Conservation (phyloP, 2,113 vertebrate species). For the Scalopus aquaticus region DNA sequence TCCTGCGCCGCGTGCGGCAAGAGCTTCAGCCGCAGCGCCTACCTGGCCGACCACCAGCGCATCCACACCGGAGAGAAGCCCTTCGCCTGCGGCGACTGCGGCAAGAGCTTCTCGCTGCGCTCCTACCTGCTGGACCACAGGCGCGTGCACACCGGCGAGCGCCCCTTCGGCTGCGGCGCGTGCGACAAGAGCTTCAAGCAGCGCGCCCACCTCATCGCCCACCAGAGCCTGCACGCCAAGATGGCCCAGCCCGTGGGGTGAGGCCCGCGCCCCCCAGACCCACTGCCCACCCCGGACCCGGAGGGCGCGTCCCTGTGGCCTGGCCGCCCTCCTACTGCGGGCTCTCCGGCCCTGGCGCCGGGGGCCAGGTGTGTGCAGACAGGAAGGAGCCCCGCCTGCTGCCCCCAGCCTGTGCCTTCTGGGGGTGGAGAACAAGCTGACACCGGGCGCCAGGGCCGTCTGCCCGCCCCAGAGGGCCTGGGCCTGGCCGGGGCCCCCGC, state of each 20-base stretch:
- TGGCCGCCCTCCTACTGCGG: too few relatives aligned
- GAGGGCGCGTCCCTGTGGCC: too few relatives aligned
- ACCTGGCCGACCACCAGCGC: constrained; percentile 77
- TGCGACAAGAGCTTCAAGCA: constrained; percentile 81
- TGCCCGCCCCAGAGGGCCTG: background rate
- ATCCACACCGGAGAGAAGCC: constrained; percentile 78
- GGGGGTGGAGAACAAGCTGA: too few relatives aligned
- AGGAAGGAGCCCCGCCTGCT: too few relatives aligned
- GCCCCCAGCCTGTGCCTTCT: too few relatives aligned
- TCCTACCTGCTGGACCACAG: constrained; percentile 79
- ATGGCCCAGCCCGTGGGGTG: constrained; percentile 68
- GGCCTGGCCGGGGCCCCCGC: background rate
- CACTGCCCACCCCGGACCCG: too few relatives aligned
- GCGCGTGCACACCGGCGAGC: constrained; percentile 76
- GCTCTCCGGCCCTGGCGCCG: too few relatives aligned
- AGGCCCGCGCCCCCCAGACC: too few relatives aligned
- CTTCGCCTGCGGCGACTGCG: constrained; percentile 72
- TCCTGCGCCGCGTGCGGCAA: constrained; percentile 74
- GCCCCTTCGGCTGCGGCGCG: constrained; percentile 74
- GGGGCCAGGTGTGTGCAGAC: too few relatives aligned
- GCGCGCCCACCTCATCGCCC: constrained; percentile 76
- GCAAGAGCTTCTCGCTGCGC: constrained; percentile 78
- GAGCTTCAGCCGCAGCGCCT: constrained; percentile 78
- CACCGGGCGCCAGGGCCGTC: background rate
- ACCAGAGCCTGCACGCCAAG: constrained; percentile 79